Evolutionary conservation across 2,113 vertebrate species (phyloP).

Genomic region (Vireo altiloquus): DNA sequence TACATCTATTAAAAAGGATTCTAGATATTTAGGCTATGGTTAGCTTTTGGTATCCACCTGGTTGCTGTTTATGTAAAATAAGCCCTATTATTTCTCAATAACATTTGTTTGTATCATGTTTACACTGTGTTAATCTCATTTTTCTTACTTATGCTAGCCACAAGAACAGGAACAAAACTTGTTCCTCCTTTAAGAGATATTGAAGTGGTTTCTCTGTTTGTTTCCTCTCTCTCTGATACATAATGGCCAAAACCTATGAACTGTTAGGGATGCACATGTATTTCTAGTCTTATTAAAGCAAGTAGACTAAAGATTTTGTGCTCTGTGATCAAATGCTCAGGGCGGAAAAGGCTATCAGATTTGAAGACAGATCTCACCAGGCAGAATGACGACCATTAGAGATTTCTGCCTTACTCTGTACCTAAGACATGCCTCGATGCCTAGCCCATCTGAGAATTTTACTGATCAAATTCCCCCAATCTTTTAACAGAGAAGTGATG

Average conservation of each 20-base stretch:
- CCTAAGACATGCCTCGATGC: not conserved
- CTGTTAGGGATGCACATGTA: not conserved
- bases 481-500: not conserved
- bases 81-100: not conserved
- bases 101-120: not conserved
- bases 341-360: not conserved
- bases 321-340: not conserved
- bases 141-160: not conserved
- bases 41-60: not conserved
- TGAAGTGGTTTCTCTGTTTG: not conserved
- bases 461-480: not conserved
- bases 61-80: not conserved
- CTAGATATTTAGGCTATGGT: not conserved
- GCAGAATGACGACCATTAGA: not conserved
- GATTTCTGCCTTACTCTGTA: not conserved
- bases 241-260: not conserved
- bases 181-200: not conserved
- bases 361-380: not conserved
- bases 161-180: not conserved
- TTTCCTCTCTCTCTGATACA: not conserved
- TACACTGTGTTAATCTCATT: not conserved
- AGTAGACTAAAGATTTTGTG: not conserved
- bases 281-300: not conserved
- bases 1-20: not conserved
- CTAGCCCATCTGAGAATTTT: not conserved